Percentiles rank a stretch among this genome's conserved stretches.
These are phyloP conservation scores for Aproaerema taeniolella DNA, from an alignment of 2,888 invertebrate genomes.

Conservation along the genomic window DNA sequence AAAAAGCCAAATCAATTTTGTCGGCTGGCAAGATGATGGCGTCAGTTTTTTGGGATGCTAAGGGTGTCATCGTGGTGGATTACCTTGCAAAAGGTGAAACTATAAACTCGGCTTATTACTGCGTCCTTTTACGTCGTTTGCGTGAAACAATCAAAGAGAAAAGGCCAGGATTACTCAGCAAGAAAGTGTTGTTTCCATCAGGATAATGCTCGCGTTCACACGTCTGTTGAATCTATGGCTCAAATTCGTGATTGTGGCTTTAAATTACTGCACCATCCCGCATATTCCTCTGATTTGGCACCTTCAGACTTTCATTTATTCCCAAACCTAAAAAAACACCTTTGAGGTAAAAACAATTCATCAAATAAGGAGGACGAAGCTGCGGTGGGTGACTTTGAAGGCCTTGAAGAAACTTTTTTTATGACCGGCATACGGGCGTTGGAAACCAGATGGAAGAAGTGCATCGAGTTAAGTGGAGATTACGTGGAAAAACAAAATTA, in stretches of 20 bases:
- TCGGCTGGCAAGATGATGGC: constrained; percentile 7
- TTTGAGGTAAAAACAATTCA: constrained; percentile 12
- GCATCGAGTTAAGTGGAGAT: constrained; percentile 4
- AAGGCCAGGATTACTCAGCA: constrained; percentile 14
- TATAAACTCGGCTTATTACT: constrained; percentile 15
- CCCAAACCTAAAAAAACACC: constrained; percentile 11
- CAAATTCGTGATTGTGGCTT: constrained; percentile 12
- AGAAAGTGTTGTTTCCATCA: constrained; percentile 20
- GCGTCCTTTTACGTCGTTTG: constrained; percentile 2
- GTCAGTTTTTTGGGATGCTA: not conserved
- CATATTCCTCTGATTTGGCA: constrained; percentile 12
- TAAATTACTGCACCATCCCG: constrained; percentile 13
- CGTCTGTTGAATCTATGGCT: constrained; percentile 14
- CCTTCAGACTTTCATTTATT: constrained; percentile 14
- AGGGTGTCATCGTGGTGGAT: constrained; percentile 12
- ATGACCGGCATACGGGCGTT: constrained; percentile 3
- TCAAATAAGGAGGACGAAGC: constrained; percentile 14
- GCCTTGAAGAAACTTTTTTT: constrained; percentile 9
- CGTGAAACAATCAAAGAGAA: constrained; percentile 10
- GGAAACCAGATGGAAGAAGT: constrained; percentile 7
- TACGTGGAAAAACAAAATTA: not conserved
- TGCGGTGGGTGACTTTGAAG: constrained; percentile 9
- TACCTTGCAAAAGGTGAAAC: constrained; percentile 13
- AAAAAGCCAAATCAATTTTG: constrained; percentile 12
- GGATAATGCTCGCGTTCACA: constrained; percentile 19